Percentiles rank a stretch among this genome's conserved stretches.
Evolutionary conservation across 2,888 invertebrate species (phyloP).

Genomic region (Drosophila glabriapex): DNA sequence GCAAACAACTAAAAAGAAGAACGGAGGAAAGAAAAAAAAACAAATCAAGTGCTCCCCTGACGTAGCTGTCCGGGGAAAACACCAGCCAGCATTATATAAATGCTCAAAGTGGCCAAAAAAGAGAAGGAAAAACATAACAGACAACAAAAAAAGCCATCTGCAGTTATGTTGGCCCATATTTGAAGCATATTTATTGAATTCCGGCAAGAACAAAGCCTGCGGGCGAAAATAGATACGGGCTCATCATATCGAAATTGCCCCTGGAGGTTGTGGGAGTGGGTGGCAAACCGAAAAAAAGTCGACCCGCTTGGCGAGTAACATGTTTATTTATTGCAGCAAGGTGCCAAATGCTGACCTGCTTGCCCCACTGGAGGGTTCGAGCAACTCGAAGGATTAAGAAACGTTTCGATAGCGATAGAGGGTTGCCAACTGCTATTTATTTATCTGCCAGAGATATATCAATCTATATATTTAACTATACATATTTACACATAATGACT

Average conservation of each 20-base stretch:
- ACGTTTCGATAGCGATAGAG: constrained; percentile 19
- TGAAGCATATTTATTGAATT: constrained; percentile 76
- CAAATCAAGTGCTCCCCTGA: constrained; percentile 55
- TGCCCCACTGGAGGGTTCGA: constrained; percentile 44
- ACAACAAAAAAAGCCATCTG: constrained; percentile 24
- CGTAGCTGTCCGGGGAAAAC: constrained; percentile 48
- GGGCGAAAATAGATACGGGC: constrained; percentile 47
- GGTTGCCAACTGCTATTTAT: constrained; percentile 60
- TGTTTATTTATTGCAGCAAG: constrained; percentile 79
- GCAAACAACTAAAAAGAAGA: constrained; percentile 37
- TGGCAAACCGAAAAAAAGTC: constrained; percentile 7
- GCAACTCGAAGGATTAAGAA: constrained; percentile 25
- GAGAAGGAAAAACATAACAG: not conserved
- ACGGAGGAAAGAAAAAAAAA: not conserved
- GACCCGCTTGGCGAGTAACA: constrained; percentile 46
- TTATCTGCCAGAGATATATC: constrained; percentile 36
- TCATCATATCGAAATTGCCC: constrained; percentile 26
- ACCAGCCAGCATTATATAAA: constrained; percentile 38
- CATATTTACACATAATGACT: constrained; percentile 74
- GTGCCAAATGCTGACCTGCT: constrained; percentile 66
- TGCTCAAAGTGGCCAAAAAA: constrained; percentile 24
- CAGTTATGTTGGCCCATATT: constrained; percentile 46
- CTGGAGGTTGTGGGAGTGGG: not conserved
- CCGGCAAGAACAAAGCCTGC: constrained; percentile 36
- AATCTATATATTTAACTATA: constrained; percentile 13